These are phyloP conservation scores for Eustalomyia histrio DNA, from an alignment of 2,888 invertebrate species.

Conservation along the genomic window DNA sequence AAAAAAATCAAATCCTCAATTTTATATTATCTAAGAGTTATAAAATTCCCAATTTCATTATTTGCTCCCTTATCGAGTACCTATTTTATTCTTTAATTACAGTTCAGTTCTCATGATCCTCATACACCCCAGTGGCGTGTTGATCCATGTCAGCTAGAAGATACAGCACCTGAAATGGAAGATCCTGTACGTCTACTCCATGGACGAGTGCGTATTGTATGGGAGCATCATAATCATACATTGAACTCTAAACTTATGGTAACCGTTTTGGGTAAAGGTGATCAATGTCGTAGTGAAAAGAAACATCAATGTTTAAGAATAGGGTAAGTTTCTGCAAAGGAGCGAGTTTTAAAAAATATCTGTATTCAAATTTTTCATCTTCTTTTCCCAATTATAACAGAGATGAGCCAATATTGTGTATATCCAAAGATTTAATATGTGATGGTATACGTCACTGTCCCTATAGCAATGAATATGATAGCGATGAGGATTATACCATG, in stretches of 20 bases:
- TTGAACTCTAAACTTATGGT: constrained; percentile 77
- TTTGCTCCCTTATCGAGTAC: too few species aligned
- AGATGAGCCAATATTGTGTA: constrained; percentile 81
- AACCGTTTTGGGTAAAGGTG: constrained; percentile 78
- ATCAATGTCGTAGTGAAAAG: constrained; percentile 73
- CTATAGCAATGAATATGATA: constrained; percentile 83
- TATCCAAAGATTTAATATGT: constrained; percentile 84
- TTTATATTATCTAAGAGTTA: too few species aligned
- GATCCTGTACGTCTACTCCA: constrained; percentile 82
- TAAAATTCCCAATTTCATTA: too few species aligned
- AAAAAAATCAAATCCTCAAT: too few species aligned
- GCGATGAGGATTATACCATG: constrained; percentile 78
- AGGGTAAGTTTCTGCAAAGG: constrained; percentile 71
- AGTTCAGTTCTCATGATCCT: constrained; percentile 77
- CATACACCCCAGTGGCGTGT: constrained; percentile 81
- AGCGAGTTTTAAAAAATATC: neutral
- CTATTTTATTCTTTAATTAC: constrained; percentile 26
- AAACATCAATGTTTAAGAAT: constrained; percentile 78
- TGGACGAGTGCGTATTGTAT: constrained; percentile 81
- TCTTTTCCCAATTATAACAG: constrained; percentile 62
- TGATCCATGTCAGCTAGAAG: constrained; percentile 80
- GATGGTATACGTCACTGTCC: constrained; percentile 86
- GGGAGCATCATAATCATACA: constrained; percentile 78
- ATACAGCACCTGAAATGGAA: constrained; percentile 80
- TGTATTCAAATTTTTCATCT: constrained; percentile 2